Conservation (phyloP, 1,140 invertebrate genomes). For the Arion vulgaris region DNA sequence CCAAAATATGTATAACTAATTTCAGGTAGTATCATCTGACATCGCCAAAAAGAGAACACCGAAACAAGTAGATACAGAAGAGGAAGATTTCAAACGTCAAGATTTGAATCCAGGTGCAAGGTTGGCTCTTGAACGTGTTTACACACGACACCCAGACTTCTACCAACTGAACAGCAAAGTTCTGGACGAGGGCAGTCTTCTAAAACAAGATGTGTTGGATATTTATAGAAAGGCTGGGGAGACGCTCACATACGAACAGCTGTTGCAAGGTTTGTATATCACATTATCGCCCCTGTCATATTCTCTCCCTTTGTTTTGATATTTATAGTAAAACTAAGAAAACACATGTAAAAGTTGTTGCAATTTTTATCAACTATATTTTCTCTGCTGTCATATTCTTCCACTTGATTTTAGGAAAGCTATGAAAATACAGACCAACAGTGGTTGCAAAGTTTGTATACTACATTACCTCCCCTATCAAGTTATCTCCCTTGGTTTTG, state of each 20-base stretch:
- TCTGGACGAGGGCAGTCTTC: constrained; percentile 54
- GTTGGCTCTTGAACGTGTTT: constrained; percentile 50
- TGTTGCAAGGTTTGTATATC: constrained; percentile 49
- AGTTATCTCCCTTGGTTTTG: too few relatives aligned
- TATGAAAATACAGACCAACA: too few relatives aligned
- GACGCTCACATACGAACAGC: constrained; percentile 58
- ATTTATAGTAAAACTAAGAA: too few relatives aligned
- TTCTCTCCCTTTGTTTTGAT: too few relatives aligned
- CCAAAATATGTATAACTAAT: too few relatives aligned
- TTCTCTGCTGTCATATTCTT: too few relatives aligned
- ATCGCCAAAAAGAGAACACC: constrained; percentile 27
- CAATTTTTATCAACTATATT: too few relatives aligned
- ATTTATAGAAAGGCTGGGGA: constrained; percentile 57
- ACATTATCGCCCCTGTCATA: too few relatives aligned
- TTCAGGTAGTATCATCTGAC: constrained; percentile 25
- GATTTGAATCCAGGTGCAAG: constrained; percentile 55
- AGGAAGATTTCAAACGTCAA: constrained; percentile 55
- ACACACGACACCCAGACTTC: constrained; percentile 54
- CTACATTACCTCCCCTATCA: too few relatives aligned
- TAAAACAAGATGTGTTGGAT: constrained; percentile 58
- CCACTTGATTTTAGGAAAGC: too few relatives aligned
- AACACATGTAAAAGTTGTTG: too few relatives aligned
- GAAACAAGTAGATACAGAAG: constrained; percentile 42
- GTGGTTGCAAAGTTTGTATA: too few relatives aligned
- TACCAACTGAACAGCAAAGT: constrained; percentile 56